Percentiles rank a stretch among this genome's conserved stretches.
Conservation (phyloP, 2,888 invertebrate species). For the Holacanthella duospinosa region DNA sequence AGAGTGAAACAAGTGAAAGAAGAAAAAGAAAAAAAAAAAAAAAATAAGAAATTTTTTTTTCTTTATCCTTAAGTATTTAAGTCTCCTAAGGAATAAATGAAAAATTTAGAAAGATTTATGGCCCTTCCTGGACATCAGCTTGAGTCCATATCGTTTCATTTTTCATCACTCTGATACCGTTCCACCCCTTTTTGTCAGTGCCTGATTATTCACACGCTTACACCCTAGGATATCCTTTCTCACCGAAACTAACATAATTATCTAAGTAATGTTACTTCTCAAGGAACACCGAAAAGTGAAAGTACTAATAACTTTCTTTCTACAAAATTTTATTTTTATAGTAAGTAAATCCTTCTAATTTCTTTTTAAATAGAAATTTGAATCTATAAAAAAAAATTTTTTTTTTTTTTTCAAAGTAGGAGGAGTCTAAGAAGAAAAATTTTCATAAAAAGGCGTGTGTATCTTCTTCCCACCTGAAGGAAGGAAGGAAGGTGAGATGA, state of each 20-base stretch:
- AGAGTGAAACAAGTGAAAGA: slow-evolving; percentile 23
- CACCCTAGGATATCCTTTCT: neutral
- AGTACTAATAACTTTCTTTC: too few relatives aligned
- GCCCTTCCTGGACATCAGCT: slow-evolving; percentile 2
- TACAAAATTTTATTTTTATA: neutral
- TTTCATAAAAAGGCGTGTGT: too few relatives aligned
- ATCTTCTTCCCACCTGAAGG: too few relatives aligned
- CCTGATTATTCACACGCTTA: slow-evolving; percentile 1
- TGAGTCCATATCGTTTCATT: slow-evolving; percentile 11
- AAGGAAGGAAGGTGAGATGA: too few relatives aligned
- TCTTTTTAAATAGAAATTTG: neutral
- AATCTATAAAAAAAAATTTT: neutral
- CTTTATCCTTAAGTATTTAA: neutral
- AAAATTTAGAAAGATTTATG: slow-evolving; percentile 16
- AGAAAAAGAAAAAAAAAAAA: too few relatives aligned
- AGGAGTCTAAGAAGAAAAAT: too few relatives aligned
- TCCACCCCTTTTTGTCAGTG: neutral
- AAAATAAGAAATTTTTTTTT: neutral
- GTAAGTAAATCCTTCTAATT: neutral
- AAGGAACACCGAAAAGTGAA: neutral
- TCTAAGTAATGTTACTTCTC: too few relatives aligned
- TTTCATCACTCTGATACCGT: slow-evolving; percentile 13
- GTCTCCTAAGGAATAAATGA: slow-evolving; percentile 10
- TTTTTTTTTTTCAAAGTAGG: too few relatives aligned
- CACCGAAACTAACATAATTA: neutral